Evolutionary conservation across 2,113 vertebrate genomes (phyloP).

Genomic region (Gulo gulo): DNA sequence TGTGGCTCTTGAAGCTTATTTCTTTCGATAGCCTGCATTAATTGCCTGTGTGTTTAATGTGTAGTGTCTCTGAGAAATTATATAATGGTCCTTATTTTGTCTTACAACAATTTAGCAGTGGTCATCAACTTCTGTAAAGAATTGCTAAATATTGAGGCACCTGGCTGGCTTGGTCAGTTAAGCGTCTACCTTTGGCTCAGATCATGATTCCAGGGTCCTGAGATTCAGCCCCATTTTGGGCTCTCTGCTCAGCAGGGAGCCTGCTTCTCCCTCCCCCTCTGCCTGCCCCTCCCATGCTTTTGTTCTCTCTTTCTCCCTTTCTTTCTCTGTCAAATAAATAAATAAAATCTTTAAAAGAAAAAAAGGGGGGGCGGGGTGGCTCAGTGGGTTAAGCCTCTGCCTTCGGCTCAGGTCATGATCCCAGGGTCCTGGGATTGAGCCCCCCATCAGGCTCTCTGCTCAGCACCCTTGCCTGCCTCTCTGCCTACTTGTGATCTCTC

Average conservation of each 20-base stretch:
- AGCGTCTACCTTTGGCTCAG: neutral
- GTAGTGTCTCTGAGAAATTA: constrained; percentile 29
- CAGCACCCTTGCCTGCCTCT: neutral
- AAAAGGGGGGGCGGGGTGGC: neutral
- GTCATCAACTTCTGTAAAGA: neutral
- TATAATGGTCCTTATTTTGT: neutral
- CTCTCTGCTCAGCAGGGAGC: neutral
- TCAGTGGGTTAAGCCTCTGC: neutral
- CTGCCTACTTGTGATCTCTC: neutral
- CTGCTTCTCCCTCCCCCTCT: neutral
- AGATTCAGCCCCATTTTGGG: neutral
- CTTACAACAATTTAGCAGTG: neutral
- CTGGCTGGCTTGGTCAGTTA: neutral
- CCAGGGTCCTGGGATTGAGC: neutral
- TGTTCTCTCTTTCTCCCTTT: too few relatives aligned
- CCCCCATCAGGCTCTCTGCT: neutral
- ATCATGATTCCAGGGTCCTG: neutral
- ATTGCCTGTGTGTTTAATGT: neutral
- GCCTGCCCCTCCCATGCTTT: neutral
- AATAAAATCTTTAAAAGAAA: neutral
- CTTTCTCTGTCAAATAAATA: neutral
- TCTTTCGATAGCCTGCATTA: constrained; percentile 23
- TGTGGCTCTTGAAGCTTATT: neutral
- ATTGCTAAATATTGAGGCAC: neutral
- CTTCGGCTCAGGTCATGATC: neutral